Base-by-base conservation (phyloP, 2,113 vertebrate genomes). In the Brachionichthys hirsutus region DNA sequence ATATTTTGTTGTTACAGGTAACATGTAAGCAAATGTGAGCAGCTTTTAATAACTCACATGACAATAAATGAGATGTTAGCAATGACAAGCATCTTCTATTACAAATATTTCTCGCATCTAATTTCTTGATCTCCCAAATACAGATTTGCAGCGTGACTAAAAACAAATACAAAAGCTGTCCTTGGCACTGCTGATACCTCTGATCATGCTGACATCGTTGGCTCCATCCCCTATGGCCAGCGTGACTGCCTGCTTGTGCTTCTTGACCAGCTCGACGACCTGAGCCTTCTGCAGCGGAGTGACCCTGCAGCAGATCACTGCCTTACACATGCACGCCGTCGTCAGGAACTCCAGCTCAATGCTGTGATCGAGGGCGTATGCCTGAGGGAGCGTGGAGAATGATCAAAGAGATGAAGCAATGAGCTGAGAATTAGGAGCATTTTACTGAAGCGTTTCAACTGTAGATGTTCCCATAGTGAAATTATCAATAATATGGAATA, bases 141-240 rank as follows among this genome's bases (percentile, higher is more conserved):
- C 24, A 30, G 24, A 30, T 30, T 30, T 30, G 24, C 1, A 30
- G 20, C 2, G 3, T 48, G 19, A 18, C 2, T 20, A 12, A 13
- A 12, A 19, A 13, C 15, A 44, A 17, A 9, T 40, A 15, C 22
- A 30, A 30, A 30, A 30, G 24, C 24, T 35, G 17, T n/a, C 18
- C 9, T 12, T 1, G 4, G 14, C 8, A n/a, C 38, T 4, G 12
- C 24, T n/a, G 12, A 12, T 89, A 95, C 97, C 94, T 92, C 96
- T 98, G 83, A 98, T 98, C 97, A 98, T 99, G 92, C 94, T 94
- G 74, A 99, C 93, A 0, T 98, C 96, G 0, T 98, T 98, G 82
- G 97, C 95, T 0, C 97, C 96, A 0, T 98, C 96, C 13, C 97
- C 97, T 0, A 98, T 98, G 6, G 97, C 97, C 84, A 99, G 83